These are phyloP conservation scores for Venustoraphidia nigricollis DNA, from an alignment of 2,888 invertebrate species.

Conservation along the genomic window DNA sequence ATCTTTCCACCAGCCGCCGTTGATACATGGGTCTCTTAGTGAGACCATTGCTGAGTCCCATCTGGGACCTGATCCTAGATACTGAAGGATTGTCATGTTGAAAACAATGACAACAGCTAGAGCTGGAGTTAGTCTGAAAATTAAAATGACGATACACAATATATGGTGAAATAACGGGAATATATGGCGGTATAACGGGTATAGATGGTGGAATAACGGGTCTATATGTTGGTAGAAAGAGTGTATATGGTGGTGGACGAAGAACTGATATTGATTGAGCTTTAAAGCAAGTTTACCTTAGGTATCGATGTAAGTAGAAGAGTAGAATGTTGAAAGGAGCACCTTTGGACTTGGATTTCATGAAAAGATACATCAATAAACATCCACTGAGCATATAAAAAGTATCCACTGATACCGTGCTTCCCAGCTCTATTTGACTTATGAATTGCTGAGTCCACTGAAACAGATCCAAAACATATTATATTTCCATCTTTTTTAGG, in stretches of 20 bases:
- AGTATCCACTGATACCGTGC: slow-evolving; percentile 40
- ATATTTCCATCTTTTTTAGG: too few species aligned
- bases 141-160: background rate
- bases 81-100: slow-evolving; percentile 27
- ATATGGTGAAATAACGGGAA: too few species aligned
- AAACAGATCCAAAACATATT: slow-evolving; percentile 7
- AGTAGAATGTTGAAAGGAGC: slow-evolving; percentile 20
- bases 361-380: slow-evolving; percentile 30
- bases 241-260: too few species aligned
- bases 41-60: slow-evolving; percentile 23
- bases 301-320: slow-evolving; percentile 27
- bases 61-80: slow-evolving; percentile 32
- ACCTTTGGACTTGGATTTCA: slow-evolving; percentile 20
- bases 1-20: slow-evolving; percentile 25
- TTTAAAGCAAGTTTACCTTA: slow-evolving; percentile 20
- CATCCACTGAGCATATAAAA: slow-evolving; percentile 47
- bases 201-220: too few species aligned
- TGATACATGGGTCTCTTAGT: slow-evolving; percentile 13
- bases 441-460: slow-evolving; percentile 21
- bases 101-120: slow-evolving; percentile 27
- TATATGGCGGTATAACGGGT: too few species aligned
- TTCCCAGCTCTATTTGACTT: slow-evolving; percentile 23
- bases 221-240: too few species aligned
- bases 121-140: slow-evolving; percentile 29
- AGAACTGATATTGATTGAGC: too few species aligned